A percentile compares a stretch with the other conserved stretches of the same genome.
phyloP scores from a whole-genome alignment of 2,888 invertebrate genomes.

The Yponomeuta sedellus region DNA sequence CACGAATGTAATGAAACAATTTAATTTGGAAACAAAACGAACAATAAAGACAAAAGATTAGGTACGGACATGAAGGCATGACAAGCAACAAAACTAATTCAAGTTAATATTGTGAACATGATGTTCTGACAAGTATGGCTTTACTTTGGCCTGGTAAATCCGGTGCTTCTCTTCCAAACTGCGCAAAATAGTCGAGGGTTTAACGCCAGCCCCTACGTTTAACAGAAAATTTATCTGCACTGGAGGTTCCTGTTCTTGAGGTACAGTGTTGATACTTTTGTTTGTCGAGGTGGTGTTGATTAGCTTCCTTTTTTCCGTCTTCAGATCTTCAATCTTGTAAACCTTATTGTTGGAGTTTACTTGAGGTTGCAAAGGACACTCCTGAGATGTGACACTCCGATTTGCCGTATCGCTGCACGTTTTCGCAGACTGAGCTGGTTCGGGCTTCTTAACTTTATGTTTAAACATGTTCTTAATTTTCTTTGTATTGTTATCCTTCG shows the following conservation, averaged over 20 bases:
- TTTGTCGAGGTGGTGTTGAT: constrained; percentile 33
- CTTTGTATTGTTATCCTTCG: constrained; percentile 16
- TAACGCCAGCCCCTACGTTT: constrained; percentile 44
- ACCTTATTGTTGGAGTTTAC: not conserved
- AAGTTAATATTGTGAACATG: not conserved
- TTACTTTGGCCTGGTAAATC: constrained; percentile 63
- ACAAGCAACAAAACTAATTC: not conserved
- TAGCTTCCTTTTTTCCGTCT: not conserved
- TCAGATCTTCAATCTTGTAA: not conserved
- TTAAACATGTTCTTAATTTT: constrained; percentile 13
- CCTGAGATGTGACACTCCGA: not conserved
- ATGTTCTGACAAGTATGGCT: constrained; percentile 23
- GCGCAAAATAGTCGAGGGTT: constrained; percentile 49
- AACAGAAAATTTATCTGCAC: constrained; percentile 61
- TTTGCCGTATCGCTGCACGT: not conserved
- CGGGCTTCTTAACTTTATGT: not conserved
- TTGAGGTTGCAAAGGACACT: not conserved
- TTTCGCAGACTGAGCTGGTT: not conserved
- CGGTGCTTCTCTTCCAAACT: constrained; percentile 62
- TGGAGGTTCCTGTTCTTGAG: constrained; percentile 34
- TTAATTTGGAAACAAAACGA: not conserved
- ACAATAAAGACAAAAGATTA: not conserved
- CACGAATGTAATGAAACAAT: not conserved
- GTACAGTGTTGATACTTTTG: constrained; percentile 39
- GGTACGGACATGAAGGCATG: not conserved